These are phyloP conservation scores for Oxyteleia sp. DNA, from an alignment of 2,888 invertebrate species.

Conservation along the genomic window DNA sequence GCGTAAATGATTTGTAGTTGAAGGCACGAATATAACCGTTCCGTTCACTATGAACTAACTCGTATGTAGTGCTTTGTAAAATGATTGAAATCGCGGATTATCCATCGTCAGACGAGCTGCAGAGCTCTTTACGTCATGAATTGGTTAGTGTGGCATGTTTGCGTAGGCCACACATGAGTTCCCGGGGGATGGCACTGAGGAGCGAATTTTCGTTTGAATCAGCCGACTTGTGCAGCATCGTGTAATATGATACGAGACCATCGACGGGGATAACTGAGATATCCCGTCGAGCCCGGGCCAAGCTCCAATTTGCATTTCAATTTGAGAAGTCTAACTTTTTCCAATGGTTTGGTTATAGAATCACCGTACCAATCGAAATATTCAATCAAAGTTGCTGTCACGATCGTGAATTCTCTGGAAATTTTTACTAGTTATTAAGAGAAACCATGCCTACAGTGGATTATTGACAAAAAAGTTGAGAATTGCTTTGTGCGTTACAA, in stretches of 20 bases:
- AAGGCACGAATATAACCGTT: constrained; percentile 18
- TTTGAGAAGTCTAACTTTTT: constrained; percentile 74
- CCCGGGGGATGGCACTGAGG: constrained; percentile 57
- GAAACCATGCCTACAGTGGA: constrained; percentile 21
- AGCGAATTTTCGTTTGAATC: constrained; percentile 69
- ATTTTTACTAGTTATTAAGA: constrained; percentile 60
- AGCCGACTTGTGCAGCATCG: constrained; percentile 67
- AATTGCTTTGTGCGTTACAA: constrained; percentile 32
- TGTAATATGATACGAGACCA: constrained; percentile 75
- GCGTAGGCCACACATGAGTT: constrained; percentile 55
- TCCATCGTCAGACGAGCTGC: constrained; percentile 60
- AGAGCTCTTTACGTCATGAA: constrained; percentile 63
- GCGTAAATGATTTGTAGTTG: constrained; percentile 31
- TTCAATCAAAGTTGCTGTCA: constrained; percentile 66
- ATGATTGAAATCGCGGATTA: constrained; percentile 63
- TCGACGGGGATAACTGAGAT: constrained; percentile 75
- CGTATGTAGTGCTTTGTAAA: constrained; percentile 46
- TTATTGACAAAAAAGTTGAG: constrained; percentile 35
- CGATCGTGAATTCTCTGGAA: constrained; percentile 49
- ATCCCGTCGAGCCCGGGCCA: constrained; percentile 72
- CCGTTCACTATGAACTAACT: constrained; percentile 27
- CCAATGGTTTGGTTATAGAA: constrained; percentile 70
- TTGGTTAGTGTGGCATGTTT: constrained; percentile 63
- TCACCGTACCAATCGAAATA: constrained; percentile 66
- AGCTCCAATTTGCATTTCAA: constrained; percentile 80